phyloP scores from a whole-genome alignment of 2,113 vertebrate genomes.

The Otolemur garnettii region DNA sequence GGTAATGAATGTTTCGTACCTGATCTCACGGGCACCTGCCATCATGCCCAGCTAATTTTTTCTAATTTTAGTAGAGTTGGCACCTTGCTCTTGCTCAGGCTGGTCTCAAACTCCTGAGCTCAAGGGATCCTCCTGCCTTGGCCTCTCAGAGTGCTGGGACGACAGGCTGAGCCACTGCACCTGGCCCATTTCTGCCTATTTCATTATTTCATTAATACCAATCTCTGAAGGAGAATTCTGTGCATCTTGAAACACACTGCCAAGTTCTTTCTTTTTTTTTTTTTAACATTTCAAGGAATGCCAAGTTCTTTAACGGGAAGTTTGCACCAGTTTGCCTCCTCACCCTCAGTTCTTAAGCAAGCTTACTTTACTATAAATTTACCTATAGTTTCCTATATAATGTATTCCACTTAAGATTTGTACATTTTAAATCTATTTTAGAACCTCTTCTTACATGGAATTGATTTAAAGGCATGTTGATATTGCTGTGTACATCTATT shows the following conservation, averaged over 20 bases:
- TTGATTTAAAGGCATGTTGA: neutral
- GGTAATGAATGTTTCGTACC: neutral
- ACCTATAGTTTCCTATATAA: neutral
- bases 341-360: neutral
- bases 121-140: too few relatives aligned
- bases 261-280: neutral
- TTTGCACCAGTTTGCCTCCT: neutral
- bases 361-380: neutral
- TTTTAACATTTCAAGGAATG: too few relatives aligned
- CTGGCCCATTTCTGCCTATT: neutral
- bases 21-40: neutral
- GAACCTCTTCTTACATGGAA: neutral
- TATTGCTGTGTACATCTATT: neutral
- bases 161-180: too few relatives aligned
- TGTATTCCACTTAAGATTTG: neutral
- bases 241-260: neutral
- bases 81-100: too few relatives aligned
- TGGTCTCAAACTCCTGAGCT: too few relatives aligned
- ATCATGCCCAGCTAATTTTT: too few relatives aligned
- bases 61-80: too few relatives aligned
- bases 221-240: constrained; percentile 6
- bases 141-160: too few relatives aligned
- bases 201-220: neutral
- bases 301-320: neutral
- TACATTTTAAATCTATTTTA: neutral